Evolutionary conservation across 2,888 invertebrate species (phyloP).

Genomic region (Idaea aversata): DNA sequence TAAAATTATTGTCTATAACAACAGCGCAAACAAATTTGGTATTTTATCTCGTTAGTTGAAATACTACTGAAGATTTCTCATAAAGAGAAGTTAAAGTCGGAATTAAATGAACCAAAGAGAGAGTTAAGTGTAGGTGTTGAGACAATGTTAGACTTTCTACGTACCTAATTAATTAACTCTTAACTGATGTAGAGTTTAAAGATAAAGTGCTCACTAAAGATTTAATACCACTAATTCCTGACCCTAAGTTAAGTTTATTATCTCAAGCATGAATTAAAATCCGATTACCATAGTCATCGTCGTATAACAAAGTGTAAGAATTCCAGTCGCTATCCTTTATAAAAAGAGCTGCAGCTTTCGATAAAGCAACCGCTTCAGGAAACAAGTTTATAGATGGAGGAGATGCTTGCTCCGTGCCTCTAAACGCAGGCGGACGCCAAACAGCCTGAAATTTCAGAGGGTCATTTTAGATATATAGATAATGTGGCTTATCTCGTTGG

Average conservation of each 20-base stretch:
- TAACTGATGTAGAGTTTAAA: not conserved
- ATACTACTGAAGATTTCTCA: not conserved
- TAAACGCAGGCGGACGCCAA: conserved; percentile 61
- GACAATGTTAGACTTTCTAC: not conserved
- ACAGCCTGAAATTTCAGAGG: conserved; percentile 47
- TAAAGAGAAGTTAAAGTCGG: not conserved
- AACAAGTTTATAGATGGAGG: conserved; percentile 83
- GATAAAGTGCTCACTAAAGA: not conserved
- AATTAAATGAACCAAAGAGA: not conserved
- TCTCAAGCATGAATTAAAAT: not conserved
- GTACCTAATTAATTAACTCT: not conserved
- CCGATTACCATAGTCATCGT: conserved; percentile 83
- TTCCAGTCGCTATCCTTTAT: conserved; percentile 88
- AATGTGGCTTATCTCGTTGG: conserved; percentile 6
- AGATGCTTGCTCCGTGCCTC: conserved; percentile 45
- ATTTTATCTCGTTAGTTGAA: not conserved
- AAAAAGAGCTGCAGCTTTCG: conserved; percentile 83
- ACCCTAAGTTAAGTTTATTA: not conserved
- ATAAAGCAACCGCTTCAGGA: conserved; percentile 85
- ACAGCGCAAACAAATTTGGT: not conserved
- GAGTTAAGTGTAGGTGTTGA: not conserved
- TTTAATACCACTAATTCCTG: not conserved
- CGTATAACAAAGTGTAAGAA: conserved; percentile 88
- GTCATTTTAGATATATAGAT: not conserved
- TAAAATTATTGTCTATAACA: not conserved